These are phyloP conservation scores for Rhyacichthys aspro DNA, from an alignment of 2,797 vertebrate species.

Conservation along the genomic window DNA sequence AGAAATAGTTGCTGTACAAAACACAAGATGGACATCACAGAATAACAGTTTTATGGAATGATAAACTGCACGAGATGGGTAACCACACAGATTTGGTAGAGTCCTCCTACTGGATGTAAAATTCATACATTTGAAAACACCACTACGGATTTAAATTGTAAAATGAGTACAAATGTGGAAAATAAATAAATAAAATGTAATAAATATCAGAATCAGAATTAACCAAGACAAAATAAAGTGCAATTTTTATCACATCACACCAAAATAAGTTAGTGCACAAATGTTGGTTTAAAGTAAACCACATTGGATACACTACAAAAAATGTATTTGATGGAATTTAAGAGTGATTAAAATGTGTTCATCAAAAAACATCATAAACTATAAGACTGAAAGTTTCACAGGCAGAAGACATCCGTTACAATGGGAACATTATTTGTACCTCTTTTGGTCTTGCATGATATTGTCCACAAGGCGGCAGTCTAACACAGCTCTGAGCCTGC, in stretches of 20 bases:
- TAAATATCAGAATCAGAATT: conserved; percentile 59
- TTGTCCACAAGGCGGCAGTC: conserved; percentile 60
- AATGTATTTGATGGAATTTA: conserved; percentile 11
- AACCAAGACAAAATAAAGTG: conserved; percentile 75
- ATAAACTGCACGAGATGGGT: conserved; percentile 23
- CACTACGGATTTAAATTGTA: conserved; percentile 17
- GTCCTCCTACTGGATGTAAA: conserved; percentile 35
- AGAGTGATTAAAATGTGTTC: conserved; percentile 19
- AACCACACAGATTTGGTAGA: conserved; percentile 39
- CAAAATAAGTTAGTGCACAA: conserved; percentile 39
- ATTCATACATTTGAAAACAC: conserved; percentile 24
- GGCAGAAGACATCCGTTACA: conserved; percentile 13
- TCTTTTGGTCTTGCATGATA: conserved; percentile 11
- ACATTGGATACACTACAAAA: conserved; percentile 18
- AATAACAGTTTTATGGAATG: conserved; percentile 35
- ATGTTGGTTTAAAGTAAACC: conserved; percentile 24
- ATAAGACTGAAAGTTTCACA: conserved; percentile 20
- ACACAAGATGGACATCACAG: conserved; percentile 43
- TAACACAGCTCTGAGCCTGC: conserved; percentile 29
- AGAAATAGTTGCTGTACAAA: conserved; percentile 23
- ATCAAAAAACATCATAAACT: conserved; percentile 13
- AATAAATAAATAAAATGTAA: conserved; percentile 49
- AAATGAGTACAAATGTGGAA: conserved; percentile 28
- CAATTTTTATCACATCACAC: conserved; percentile 55
- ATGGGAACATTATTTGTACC: conserved; percentile 8